A percentile compares a stretch with the other conserved stretches of the same genome.
Conservation (phyloP, 2,113 vertebrate genomes). For the Malaclemys terrapin region DNA sequence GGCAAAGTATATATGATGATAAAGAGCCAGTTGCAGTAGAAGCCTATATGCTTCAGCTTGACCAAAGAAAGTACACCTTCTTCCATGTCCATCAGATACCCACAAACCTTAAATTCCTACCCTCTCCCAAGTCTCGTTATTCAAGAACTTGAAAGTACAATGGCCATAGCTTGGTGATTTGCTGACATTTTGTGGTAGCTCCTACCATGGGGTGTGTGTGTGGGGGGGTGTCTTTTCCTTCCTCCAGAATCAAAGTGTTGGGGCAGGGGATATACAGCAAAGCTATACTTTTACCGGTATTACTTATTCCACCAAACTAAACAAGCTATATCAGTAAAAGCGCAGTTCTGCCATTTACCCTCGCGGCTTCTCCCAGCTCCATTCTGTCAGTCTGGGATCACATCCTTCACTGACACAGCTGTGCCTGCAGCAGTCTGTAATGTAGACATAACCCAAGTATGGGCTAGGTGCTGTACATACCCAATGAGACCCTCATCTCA, state of each 20-base stretch:
- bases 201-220: background rate
- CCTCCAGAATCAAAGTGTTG: background rate
- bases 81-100: background rate
- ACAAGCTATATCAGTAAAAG: background rate
- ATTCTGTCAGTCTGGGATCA: background rate
- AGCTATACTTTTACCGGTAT: background rate
- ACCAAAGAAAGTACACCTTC: background rate
- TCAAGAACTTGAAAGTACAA: background rate
- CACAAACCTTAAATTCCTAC: background rate
- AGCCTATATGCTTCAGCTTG: background rate
- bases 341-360: background rate
- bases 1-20: background rate
- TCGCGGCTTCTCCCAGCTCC: background rate
- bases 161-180: background rate
- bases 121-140: background rate
- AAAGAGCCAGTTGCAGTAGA: background rate
- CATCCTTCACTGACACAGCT: background rate
- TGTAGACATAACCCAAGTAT: background rate
- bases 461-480: background rate
- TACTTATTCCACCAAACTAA: background rate
- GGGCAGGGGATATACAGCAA: background rate
- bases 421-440: background rate
- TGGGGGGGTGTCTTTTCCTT: background rate
- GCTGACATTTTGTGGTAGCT: background rate
- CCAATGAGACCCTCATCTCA: background rate